phyloP scores from a whole-genome alignment of 2,113 vertebrate genomes.

The Psophia crepitans region DNA sequence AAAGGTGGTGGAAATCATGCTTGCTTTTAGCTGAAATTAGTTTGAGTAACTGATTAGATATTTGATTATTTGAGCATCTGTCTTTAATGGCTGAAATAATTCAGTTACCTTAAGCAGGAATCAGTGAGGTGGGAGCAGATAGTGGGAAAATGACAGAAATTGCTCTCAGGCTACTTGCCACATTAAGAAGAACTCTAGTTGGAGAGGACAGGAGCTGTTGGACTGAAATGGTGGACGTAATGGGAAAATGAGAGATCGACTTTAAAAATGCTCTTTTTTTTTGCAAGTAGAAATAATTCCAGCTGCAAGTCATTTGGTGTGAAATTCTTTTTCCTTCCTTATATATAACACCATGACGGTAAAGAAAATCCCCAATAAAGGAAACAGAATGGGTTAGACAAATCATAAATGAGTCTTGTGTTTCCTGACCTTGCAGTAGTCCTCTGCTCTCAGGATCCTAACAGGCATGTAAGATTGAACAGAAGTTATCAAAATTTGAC shows the following conservation, averaged over 20 bases:
- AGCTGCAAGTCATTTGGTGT: not conserved
- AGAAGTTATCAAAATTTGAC: not conserved
- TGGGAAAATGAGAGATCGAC: not conserved
- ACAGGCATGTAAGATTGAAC: not conserved
- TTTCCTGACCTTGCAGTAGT: not conserved
- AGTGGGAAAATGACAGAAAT: not conserved
- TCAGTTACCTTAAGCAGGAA: constrained; percentile 11
- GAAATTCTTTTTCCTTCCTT: not conserved
- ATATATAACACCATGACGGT: not conserved
- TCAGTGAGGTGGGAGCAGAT: not conserved
- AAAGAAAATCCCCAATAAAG: not conserved
- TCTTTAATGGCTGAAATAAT: not conserved
- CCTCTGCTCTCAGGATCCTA: not conserved
- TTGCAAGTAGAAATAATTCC: not conserved
- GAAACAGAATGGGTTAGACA: not conserved
- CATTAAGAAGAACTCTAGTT: not conserved
- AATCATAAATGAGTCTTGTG: not conserved
- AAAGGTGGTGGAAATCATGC: not conserved
- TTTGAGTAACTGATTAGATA: not conserved
- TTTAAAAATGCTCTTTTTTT: not conserved
- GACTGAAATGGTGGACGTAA: not conserved
- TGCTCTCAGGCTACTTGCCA: not conserved
- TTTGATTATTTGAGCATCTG: constrained; percentile 27
- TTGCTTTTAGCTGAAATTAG: constrained; percentile 8
- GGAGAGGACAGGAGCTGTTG: not conserved